Evolutionary conservation across 2,888 invertebrate genomes (phyloP).

Genomic region (Nomada goodeniana): DNA sequence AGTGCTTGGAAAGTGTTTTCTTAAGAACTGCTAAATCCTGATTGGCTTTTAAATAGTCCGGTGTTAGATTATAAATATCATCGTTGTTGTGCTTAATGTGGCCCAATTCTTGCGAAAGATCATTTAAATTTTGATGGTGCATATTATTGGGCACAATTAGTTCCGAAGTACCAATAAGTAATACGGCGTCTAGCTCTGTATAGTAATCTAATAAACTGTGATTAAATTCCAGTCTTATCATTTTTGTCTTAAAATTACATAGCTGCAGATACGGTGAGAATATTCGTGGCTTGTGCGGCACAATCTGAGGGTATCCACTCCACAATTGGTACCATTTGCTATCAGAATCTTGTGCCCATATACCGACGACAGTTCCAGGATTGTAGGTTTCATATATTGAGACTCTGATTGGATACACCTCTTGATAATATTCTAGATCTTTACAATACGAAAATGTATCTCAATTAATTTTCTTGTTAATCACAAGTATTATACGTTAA

Average conservation of each 20-base stretch:
- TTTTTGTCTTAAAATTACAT: slow-evolving; percentile 82
- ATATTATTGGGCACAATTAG: slow-evolving; percentile 77
- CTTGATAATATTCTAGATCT: slow-evolving; percentile 89
- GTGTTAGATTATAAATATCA: slow-evolving; percentile 80
- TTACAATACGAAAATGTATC: slow-evolving; percentile 28
- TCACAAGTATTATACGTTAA: not conserved
- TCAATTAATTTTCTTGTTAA: slow-evolving; percentile 7
- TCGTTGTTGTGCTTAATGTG: slow-evolving; percentile 68
- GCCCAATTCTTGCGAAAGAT: slow-evolving; percentile 77
- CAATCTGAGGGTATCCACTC: slow-evolving; percentile 89
- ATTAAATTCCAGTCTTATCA: slow-evolving; percentile 94
- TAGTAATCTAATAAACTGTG: slow-evolving; percentile 93
- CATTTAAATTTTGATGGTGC: slow-evolving; percentile 76
- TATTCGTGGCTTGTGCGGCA: slow-evolving; percentile 88
- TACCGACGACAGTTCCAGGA: slow-evolving; percentile 92
- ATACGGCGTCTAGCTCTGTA: slow-evolving; percentile 94
- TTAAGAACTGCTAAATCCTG: slow-evolving; percentile 78
- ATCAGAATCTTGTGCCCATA: slow-evolving; percentile 88
- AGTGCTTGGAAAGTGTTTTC: slow-evolving; percentile 77
- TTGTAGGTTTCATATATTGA: slow-evolving; percentile 94
- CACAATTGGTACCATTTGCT: slow-evolving; percentile 90
- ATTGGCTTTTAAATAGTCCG: slow-evolving; percentile 77
- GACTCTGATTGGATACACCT: slow-evolving; percentile 89
- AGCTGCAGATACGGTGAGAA: slow-evolving; percentile 88
- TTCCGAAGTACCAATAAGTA: slow-evolving; percentile 89